Evolutionary conservation across 1,140 invertebrate species (phyloP), one percentile per base, ranked within the genome.

Genomic region (Pinna nobilis): DNA sequence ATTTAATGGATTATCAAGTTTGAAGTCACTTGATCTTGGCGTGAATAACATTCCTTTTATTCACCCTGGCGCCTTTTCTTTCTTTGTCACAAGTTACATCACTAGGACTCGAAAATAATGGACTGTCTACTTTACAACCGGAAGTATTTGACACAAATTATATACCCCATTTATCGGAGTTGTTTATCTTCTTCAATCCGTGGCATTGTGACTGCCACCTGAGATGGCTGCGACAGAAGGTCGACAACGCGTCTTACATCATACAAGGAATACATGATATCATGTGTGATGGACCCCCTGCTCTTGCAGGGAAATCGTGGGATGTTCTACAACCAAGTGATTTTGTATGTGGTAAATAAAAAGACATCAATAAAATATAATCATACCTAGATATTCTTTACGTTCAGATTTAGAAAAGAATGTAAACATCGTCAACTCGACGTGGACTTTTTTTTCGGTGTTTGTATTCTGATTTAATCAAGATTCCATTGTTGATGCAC

Each of bases 171-270:
- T 30, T 81, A 11, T 68, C 55, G 2, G 18, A 44, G 5, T 28
- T 79, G 18, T 74, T 55, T 49, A 70, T 79, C 20, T 74, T 79
- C 37, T 20, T 11, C 3, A 76, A 76, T 69, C 77, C 74, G 0
- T 78, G 74, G 74, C 64, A 63, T 28, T 81, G 73, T 47, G 71
- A 78, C 55, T 79, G 77, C 33, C 70, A 74, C 35, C 50, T 76
- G 9, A 65, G n/a, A 44, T 44, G 39, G 39, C 39, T 44, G 9
- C 39, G 39, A 11, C 9, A 44, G n/a, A 44, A 44, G n/a, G 39
- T 44, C 9, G 39, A 11, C n/a, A 44, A 44, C n/a, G 9, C 39
- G 9, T 11, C 9, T 44, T n/a, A 11, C 39, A 44, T 44, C 39
- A n/a, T 44, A 11, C 9, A 11, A n/a, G 9, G 9, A 11, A 9